A percentile compares a stretch with the other conserved stretches of the same genome.
These are phyloP conservation scores for Uria aalge DNA, from an alignment of 2,113 vertebrate genomes.

Conservation along the genomic window DNA sequence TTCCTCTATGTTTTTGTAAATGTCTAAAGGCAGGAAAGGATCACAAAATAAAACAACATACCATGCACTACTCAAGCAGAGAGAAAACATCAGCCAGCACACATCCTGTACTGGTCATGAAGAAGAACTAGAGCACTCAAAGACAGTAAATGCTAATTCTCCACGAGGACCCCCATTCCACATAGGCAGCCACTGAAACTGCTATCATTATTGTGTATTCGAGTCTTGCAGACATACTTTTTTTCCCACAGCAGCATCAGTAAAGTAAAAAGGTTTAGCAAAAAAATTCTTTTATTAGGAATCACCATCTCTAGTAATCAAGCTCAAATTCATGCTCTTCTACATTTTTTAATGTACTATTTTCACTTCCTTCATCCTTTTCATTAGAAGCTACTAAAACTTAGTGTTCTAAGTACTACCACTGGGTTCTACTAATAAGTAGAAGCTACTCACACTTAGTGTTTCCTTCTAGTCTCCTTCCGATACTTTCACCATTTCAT, in stretches of 20 bases:
- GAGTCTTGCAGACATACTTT: background rate
- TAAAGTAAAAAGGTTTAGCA: background rate
- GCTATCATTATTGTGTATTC: accelerated
- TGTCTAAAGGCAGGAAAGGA: background rate
- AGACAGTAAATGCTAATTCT: background rate
- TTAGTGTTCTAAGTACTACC: background rate
- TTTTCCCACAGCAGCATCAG: background rate
- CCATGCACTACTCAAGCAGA: background rate
- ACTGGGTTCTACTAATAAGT: no score
- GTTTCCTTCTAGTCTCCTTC: background rate
- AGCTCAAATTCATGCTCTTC: background rate
- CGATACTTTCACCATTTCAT: background rate
- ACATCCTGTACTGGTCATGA: background rate
- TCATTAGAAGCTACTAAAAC: background rate
- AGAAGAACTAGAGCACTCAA: background rate
- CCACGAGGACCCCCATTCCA: background rate
- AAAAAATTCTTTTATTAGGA: background rate
- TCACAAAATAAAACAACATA: background rate
- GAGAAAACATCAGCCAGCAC: background rate
- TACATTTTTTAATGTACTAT: background rate
- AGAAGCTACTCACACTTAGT: background rate
- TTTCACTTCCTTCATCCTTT: background rate
- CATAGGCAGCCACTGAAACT: background rate
- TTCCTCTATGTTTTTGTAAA: background rate
- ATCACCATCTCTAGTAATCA: background rate